These are phyloP conservation scores for Eupithecia exiguata DNA, from an alignment of 2,888 invertebrate species.

Conservation along the genomic window DNA sequence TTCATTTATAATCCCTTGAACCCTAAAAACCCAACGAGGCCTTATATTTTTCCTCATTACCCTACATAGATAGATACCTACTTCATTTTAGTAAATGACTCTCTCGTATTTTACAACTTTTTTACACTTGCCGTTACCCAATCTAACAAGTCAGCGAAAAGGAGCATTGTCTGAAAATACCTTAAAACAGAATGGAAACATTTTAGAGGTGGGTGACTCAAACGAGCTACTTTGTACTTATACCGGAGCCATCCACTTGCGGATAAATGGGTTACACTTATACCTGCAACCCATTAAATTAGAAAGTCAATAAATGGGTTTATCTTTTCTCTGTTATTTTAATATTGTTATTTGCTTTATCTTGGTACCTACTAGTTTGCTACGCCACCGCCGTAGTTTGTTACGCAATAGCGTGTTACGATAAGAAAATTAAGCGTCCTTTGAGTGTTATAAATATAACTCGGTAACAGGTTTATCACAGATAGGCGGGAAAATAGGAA, in stretches of 20 bases:
- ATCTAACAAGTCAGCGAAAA: slow-evolving; percentile 11
- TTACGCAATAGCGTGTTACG: too few species aligned
- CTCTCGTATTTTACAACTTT: slow-evolving; percentile 8
- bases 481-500: background rate
- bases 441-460: background rate
- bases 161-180: slow-evolving; percentile 45
- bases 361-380: too few species aligned
- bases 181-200: slow-evolving; percentile 56
- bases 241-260: background rate
- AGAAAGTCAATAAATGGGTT: too few species aligned
- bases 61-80: slow-evolving; percentile 26
- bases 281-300: too few species aligned
- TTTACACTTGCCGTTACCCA: slow-evolving; percentile 1
- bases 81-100: slow-evolving; percentile 29
- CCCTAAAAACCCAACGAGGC: background rate
- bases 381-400: too few species aligned
- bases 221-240: background rate
- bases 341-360: too few species aligned
- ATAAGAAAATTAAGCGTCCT: too few species aligned
- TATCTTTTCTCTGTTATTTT: too few species aligned
- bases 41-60: slow-evolving; percentile 13
- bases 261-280: background rate
- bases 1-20: background rate
- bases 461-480: background rate
- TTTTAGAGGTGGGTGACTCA: slow-evolving; percentile 13